Evolutionary conservation across 2,113 vertebrate genomes (phyloP).

Genomic region (Corythoichthys intestinalis): DNA sequence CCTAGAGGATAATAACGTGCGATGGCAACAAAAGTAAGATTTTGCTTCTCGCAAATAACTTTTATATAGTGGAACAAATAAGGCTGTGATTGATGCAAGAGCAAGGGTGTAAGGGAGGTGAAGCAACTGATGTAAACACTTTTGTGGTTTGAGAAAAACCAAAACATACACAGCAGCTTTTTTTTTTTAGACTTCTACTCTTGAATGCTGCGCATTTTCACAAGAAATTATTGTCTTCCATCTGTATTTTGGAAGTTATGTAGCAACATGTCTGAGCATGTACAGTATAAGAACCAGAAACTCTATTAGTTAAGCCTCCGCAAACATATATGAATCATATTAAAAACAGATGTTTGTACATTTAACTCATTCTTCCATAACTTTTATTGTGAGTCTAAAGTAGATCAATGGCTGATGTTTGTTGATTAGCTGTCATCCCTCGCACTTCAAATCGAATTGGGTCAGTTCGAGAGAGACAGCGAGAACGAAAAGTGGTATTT

Average conservation of each 20-base stretch:
- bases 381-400: no score
- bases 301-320: background rate
- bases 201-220: background rate
- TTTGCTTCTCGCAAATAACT: background rate
- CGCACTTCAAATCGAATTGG: no score
- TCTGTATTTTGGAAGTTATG: background rate
- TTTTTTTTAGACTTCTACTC: background rate
- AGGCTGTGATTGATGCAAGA: background rate
- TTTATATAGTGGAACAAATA: background rate
- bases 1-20: background rate
- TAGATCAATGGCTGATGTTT: no score
- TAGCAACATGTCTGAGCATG: background rate
- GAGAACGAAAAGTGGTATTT: no score
- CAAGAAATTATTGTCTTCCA: background rate
- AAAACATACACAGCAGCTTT: background rate
- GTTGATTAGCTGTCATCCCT: no score
- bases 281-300: background rate
- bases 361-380: no score
- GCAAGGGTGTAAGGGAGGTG: background rate
- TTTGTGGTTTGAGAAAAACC: background rate
- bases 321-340: background rate
- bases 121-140: background rate
- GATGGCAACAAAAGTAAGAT: conserved; percentile 3
- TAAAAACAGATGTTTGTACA: no score
- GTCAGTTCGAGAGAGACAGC: no score